Percentiles rank a stretch among this genome's conserved stretches.
These are phyloP conservation scores for Okapia johnstoni DNA, from an alignment of 2,113 vertebrate genomes.

Conservation along the genomic window DNA sequence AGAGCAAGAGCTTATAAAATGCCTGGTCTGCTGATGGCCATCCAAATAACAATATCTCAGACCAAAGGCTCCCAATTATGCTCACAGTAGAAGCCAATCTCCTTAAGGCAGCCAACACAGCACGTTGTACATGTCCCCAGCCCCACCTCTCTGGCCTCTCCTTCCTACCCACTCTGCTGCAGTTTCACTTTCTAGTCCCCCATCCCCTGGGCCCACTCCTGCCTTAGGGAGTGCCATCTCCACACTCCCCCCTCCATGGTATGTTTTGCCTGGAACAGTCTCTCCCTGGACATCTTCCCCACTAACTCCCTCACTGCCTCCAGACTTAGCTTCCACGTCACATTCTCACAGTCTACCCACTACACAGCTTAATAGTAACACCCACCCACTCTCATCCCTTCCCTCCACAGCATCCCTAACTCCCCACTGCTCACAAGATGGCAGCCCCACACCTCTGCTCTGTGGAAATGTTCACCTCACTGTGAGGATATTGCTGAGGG, in stretches of 20 bases:
- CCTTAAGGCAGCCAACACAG: neutral
- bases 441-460: neutral
- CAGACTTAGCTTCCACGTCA: neutral
- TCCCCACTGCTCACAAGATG: neutral
- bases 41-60: neutral
- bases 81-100: neutral
- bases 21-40: neutral
- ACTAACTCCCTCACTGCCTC: neutral
- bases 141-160: neutral
- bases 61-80: neutral
- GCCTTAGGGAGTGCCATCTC: neutral
- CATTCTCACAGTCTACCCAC: neutral
- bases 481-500: neutral
- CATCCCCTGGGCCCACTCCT: too few species aligned
- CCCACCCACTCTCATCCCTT: neutral
- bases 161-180: neutral
- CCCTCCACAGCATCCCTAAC: neutral
- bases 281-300: neutral
- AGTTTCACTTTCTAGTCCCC: neutral
- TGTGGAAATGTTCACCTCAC: neutral
- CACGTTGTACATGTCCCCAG: neutral
- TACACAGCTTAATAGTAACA: neutral
- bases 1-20: neutral
- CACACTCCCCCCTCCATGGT: accelerated
- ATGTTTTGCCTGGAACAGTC: neutral